Conservation (phyloP, 1,140 invertebrate species). For the Zaprionus tsacasi region DNA sequence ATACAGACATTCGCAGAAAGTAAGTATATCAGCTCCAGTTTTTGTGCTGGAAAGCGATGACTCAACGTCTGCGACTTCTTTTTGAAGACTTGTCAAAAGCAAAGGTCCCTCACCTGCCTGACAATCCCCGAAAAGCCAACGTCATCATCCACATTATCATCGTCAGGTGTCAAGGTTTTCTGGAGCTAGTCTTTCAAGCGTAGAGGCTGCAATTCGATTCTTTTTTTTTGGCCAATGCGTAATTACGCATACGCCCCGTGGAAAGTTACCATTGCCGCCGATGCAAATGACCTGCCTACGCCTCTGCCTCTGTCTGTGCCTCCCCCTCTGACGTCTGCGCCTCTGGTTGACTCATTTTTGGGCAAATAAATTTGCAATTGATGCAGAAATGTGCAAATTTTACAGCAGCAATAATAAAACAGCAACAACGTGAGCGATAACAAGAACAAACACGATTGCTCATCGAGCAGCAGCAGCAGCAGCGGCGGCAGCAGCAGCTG, state of each 20-base stretch:
- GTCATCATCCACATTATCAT: no score
- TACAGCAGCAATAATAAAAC: slow-evolving; percentile 35
- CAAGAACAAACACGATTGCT: slow-evolving; percentile 49
- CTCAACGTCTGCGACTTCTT: neutral
- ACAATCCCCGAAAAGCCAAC: neutral
- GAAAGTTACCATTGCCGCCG: slow-evolving; percentile 56
- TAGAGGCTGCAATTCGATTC: slow-evolving; percentile 14
- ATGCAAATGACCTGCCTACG: slow-evolving; percentile 49
- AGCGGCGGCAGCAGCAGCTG: slow-evolving; percentile 17
- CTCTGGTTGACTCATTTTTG: slow-evolving; percentile 47
- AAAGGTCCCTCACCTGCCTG: slow-evolving; percentile 13
- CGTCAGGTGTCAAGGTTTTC: slow-evolving; percentile 56
- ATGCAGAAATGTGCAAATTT: slow-evolving; percentile 79
- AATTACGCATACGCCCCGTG: slow-evolving; percentile 55
- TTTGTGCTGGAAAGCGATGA: neutral
- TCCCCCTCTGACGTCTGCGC: neutral
- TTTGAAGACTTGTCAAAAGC: slow-evolving; percentile 1
- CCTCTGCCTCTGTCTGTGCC: neutral
- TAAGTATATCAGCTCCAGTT: neutral
- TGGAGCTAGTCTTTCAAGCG: slow-evolving; percentile 21
- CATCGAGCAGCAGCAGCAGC: slow-evolving; percentile 28
- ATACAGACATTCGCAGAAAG: no score
- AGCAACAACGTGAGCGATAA: slow-evolving; percentile 28
- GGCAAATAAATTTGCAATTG: slow-evolving; percentile 66
- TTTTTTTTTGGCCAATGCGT: neutral